Percentiles rank a stretch among this genome's conserved stretches.
These are phyloP conservation scores for Gymnogyps californianus DNA, from an alignment of 2,113 vertebrate genomes.

Conservation along the genomic window DNA sequence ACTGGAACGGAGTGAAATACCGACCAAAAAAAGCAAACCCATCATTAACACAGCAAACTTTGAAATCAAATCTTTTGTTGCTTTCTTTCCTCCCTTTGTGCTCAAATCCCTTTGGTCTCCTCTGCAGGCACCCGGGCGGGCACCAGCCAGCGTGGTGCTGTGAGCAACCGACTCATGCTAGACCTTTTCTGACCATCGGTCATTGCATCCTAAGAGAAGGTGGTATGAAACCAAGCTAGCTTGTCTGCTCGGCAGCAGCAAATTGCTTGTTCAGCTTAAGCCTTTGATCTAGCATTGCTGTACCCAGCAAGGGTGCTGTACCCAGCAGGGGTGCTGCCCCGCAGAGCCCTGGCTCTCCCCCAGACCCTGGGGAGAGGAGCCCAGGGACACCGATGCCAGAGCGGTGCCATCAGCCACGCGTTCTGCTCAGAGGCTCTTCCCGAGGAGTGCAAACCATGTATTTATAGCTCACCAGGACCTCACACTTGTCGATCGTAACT, in stretches of 20 bases:
- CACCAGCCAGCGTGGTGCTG: rapidly evolving
- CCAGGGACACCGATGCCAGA: not conserved
- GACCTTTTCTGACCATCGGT: rapidly evolving
- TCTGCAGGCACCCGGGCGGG: not conserved
- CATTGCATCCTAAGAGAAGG: rapidly evolving
- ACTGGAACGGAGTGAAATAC: not conserved
- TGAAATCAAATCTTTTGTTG: not conserved
- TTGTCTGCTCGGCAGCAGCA: rapidly evolving
- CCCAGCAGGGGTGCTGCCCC: not conserved
- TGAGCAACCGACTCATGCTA: rapidly evolving
- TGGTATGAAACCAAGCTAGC: not conserved
- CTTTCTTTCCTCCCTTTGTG: not conserved
- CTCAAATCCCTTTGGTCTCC: not conserved
- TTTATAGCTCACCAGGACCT: slow-evolving; percentile 27
- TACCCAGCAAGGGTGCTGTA: not conserved
- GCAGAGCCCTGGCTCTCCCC: not conserved
- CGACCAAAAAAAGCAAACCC: not conserved
- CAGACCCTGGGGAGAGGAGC: not conserved
- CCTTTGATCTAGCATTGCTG: not conserved
- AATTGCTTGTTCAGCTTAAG: rapidly evolving
- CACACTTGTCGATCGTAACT: not conserved
- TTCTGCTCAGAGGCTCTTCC: not conserved
- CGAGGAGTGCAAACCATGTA: rapidly evolving
- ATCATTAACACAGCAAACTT: not conserved
- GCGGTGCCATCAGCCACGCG: not conserved